Conservation (phyloP, 2,113 vertebrate genomes). For the Leuciscus idus region DNA sequence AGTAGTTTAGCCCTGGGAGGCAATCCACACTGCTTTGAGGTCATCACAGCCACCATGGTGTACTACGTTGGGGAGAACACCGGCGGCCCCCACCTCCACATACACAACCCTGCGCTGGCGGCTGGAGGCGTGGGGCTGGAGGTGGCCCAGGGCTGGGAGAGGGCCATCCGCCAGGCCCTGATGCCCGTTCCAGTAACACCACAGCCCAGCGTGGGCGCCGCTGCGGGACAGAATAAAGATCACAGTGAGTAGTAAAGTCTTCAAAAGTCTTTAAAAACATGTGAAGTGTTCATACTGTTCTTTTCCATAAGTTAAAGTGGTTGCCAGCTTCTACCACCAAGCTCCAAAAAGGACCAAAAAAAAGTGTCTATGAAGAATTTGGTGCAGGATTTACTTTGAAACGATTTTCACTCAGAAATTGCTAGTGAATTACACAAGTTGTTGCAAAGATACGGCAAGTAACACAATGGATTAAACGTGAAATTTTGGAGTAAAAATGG, state of each 20-base stretch:
- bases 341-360: neutral
- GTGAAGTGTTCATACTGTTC: neutral
- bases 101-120: slow-evolving; percentile 86
- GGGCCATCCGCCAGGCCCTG: slow-evolving; percentile 95
- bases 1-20: slow-evolving; percentile 85
- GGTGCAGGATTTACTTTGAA: neutral
- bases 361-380: neutral
- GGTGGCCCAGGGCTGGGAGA: slow-evolving; percentile 96
- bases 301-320: neutral
- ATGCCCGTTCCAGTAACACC: slow-evolving; percentile 99
- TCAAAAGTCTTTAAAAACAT: neutral
- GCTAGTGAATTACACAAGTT: neutral
- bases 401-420: neutral
- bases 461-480: neutral
- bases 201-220: slow-evolving; percentile 88
- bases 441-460: neutral
- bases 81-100: slow-evolving; percentile 75
- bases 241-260: slow-evolving; percentile 85
- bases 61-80: slow-evolving; percentile 98
- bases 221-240: slow-evolving; percentile 89
- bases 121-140: slow-evolving; percentile 92
- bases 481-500: neutral
- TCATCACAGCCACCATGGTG: slow-evolving; percentile 96
- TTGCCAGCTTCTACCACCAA: no score
- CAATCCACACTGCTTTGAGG: slow-evolving; percentile 98